Base-by-base conservation (phyloP, 2,888 invertebrate species). In the Lasioglossum villosulum region DNA sequence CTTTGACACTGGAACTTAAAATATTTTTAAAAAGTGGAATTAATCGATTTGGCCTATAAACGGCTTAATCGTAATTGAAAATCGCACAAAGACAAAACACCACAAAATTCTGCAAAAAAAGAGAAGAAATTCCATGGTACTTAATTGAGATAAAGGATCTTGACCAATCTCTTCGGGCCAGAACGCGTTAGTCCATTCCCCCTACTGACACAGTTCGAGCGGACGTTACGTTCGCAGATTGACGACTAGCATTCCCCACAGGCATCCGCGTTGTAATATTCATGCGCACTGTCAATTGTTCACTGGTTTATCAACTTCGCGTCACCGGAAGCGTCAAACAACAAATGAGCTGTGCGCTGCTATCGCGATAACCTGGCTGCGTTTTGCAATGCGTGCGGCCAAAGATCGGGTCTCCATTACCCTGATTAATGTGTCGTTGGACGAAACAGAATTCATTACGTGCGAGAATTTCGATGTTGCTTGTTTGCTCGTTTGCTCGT, bases 401-500 rank as follows among this genome's bases (percentile, higher is more conserved):
- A 34, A 70, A 77, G 83, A 74, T 52, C 73, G 39, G 1, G 37
- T 48, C 68, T 63, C 73, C 83, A 76, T 83, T 82, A 77, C 76
- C 37, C 34, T 70, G 76, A 83, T 83, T 76, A 82, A 76, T 82
- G 72, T 66, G 72, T 73, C 82, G 42, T 8, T 27, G 19, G 37
- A 16, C 52, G 45, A 83, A 56, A 74, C 59, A 52, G 48, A 72
- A 83, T 70, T 56, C 83, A 59, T 82, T 66, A 81, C 30, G 48
- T 16, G 4, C 34, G 16, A n/a, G 68, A 82, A 82, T 74, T 70
- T 70, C 42, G 68, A 27, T 42, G 39, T 37, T 12, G 12, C 8
- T 39, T 8, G 42, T n/a, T 42, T 37, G n/a, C 56, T 30, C 45
- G 39, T 70, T 71, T 34, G 5, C 63, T 70, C 52, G 70, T 81